Evolutionary conservation across 2,888 invertebrate genomes (phyloP).

Genomic region (Beris chalybata): DNA sequence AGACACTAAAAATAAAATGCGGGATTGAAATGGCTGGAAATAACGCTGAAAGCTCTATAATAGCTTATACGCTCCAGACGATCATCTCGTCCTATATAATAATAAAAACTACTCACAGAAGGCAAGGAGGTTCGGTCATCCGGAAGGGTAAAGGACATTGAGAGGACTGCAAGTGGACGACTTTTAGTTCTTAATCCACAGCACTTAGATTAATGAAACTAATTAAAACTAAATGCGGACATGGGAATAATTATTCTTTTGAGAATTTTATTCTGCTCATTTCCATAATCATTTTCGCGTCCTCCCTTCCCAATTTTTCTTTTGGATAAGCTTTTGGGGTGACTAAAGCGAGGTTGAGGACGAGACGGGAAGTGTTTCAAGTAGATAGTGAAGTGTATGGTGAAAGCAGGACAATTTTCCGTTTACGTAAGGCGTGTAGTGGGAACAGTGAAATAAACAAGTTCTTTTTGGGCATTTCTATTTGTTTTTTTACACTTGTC

Average conservation of each 20-base stretch:
- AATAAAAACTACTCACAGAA: neutral
- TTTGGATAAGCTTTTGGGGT: too few species aligned
- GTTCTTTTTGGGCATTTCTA: too few species aligned
- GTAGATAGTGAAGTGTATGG: too few species aligned
- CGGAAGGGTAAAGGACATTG: neutral
- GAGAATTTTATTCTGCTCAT: slow-evolving; percentile 34
- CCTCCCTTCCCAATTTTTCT: too few species aligned
- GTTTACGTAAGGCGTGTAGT: too few species aligned
- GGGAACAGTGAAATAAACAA: too few species aligned
- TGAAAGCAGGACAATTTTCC: too few species aligned
- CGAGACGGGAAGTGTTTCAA: too few species aligned
- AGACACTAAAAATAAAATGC: neutral
- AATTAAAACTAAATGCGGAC: slow-evolving; percentile 41
- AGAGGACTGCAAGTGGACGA: slow-evolving; percentile 16
- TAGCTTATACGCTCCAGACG: neutral
- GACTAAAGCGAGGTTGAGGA: too few species aligned
- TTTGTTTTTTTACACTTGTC: too few species aligned
- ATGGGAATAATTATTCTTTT: slow-evolving; percentile 38
- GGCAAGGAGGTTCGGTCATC: slow-evolving; percentile 1
- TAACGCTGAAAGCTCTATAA: slow-evolving; percentile 4
- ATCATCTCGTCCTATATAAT: neutral
- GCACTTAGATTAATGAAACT: slow-evolving; percentile 44
- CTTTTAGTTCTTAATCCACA: slow-evolving; percentile 33
- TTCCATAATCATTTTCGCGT: slow-evolving; percentile 19
- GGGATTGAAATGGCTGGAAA: neutral